A percentile compares a stretch with the other conserved stretches of the same genome.
phyloP scores from a whole-genome alignment of 2,797 vertebrate genomes.

The Clarias platycephalus region DNA sequence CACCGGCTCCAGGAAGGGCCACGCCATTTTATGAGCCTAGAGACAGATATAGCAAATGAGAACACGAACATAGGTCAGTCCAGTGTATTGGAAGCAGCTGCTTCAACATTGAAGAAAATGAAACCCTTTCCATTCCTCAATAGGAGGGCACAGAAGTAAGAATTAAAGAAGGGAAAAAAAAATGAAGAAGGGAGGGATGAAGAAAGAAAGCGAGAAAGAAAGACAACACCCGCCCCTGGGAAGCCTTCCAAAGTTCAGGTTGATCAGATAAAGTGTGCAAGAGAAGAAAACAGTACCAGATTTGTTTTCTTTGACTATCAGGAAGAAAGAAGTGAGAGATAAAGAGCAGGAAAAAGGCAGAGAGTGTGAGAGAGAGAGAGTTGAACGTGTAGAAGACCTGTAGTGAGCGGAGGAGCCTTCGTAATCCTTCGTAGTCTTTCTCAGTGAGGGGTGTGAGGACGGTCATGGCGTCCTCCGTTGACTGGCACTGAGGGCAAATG shows the following conservation, averaged over 20 bases:
- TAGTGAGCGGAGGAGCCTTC: slow-evolving; percentile 81
- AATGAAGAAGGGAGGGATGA: slow-evolving; percentile 1
- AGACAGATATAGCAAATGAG: slow-evolving; percentile 31
- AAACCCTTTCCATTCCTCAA: slow-evolving; percentile 21
- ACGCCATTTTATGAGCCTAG: slow-evolving; percentile 90
- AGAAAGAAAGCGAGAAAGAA: slow-evolving; percentile 19
- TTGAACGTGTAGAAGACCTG: slow-evolving; percentile 69
- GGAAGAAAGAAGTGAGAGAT: not conserved
- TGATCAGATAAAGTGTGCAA: slow-evolving; percentile 68
- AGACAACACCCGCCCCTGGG: slow-evolving; percentile 42
- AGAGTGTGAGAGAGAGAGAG: slow-evolving; percentile 31
- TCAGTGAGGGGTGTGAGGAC: slow-evolving; percentile 86
- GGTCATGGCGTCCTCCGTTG: slow-evolving; percentile 88
- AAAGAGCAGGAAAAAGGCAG: slow-evolving; percentile 31
- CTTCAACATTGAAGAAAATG: slow-evolving; percentile 64
- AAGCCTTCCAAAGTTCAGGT: slow-evolving; percentile 63
- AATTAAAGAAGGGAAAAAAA: slow-evolving; percentile 3
- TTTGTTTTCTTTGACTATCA: slow-evolving; percentile 20
- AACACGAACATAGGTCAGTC: slow-evolving; percentile 3
- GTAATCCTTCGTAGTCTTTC: slow-evolving; percentile 84
- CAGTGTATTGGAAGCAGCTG: slow-evolving; percentile 61
- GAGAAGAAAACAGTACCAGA: slow-evolving; percentile 44
- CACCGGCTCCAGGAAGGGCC: slow-evolving; percentile 85
- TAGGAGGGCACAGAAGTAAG: slow-evolving; percentile 36
- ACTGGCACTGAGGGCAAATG: slow-evolving; percentile 87